phyloP scores from a whole-genome alignment of 1,140 invertebrate species.

The Oreohelix idahoensis region DNA sequence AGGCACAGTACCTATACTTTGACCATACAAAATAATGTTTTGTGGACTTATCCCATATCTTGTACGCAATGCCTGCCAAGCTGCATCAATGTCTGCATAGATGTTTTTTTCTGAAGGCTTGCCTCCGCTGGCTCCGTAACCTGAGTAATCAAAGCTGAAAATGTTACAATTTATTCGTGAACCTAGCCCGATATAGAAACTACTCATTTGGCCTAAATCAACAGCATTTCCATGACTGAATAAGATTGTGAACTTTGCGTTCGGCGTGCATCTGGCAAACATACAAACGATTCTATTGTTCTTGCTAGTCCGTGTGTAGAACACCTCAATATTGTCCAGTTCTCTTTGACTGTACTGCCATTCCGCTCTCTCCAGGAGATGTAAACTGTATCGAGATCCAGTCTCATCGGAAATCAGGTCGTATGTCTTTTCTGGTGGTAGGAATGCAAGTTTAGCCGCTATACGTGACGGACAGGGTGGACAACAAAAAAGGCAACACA shows the following conservation, averaged over 20 bases:
- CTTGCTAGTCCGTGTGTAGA: constrained; percentile 70
- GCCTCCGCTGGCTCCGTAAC: constrained; percentile 80
- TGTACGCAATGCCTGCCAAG: constrained; percentile 92
- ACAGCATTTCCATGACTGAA: constrained; percentile 90
- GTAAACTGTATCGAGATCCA: constrained; percentile 76
- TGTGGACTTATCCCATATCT: constrained; percentile 95
- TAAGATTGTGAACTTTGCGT: constrained; percentile 95
- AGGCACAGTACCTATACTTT: constrained; percentile 89
- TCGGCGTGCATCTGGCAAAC: constrained; percentile 92
- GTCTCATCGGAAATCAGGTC: constrained; percentile 78
- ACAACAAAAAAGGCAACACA: constrained; percentile 99
- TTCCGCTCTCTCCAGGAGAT: constrained; percentile 93
- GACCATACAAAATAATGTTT: constrained; percentile 98
- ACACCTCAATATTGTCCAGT: constrained; percentile 94
- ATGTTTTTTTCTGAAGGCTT: constrained; percentile 99
- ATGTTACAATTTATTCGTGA: constrained; percentile 98
- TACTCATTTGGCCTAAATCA: constrained; percentile 90
- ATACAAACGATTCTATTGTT: constrained; percentile 95
- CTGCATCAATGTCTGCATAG: constrained; percentile 98
- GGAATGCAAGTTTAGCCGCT: constrained; percentile 95
- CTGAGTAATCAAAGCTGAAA: constrained; percentile 99
- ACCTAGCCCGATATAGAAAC: constrained; percentile 98
- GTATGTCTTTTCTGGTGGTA: constrained; percentile 98
- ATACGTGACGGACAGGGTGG: constrained; percentile 99
- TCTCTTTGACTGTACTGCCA: constrained; percentile 98